phyloP scores from a whole-genome alignment of 2,888 invertebrate genomes.

The Nowickia ferox region DNA sequence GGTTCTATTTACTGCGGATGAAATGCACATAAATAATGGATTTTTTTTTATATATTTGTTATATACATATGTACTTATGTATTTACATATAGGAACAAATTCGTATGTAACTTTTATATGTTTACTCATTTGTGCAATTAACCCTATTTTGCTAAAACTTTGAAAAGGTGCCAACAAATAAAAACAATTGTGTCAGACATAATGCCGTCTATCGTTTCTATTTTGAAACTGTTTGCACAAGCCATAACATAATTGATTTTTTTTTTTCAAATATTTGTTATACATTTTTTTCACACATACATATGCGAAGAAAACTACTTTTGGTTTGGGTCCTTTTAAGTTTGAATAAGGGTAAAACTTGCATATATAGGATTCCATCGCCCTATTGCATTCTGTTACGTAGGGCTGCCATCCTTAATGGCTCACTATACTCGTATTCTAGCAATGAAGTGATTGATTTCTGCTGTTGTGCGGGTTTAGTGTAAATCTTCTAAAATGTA shows the following conservation, averaged over 20 bases:
- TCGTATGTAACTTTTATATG: background rate
- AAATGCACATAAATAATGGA: conserved; percentile 16
- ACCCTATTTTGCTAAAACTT: conserved; percentile 1
- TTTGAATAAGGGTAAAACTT: too few species aligned
- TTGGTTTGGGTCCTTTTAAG: background rate
- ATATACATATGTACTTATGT: background rate
- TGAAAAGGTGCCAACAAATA: background rate
- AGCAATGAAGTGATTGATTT: too few species aligned
- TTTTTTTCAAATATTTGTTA: conserved; percentile 41
- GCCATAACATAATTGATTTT: conserved; percentile 38
- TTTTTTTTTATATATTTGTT: background rate
- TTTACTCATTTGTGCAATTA: background rate
- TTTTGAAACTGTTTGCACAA: conserved; percentile 22
- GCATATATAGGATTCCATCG: too few species aligned
- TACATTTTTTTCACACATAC: background rate
- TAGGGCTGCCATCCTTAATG: too few species aligned
- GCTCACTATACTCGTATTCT: too few species aligned
- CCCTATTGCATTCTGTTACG: too few species aligned
- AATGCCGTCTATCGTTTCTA: conserved; percentile 55
- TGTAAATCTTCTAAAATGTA: too few species aligned
- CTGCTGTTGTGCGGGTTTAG: too few species aligned
- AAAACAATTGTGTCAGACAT: conserved; percentile 53
- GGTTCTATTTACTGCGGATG: conserved; percentile 36
- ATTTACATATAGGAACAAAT: background rate
- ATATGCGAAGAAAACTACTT: background rate